Base-by-base conservation (phyloP, 2,888 invertebrate genomes). In the Tyria jacobaeae region DNA sequence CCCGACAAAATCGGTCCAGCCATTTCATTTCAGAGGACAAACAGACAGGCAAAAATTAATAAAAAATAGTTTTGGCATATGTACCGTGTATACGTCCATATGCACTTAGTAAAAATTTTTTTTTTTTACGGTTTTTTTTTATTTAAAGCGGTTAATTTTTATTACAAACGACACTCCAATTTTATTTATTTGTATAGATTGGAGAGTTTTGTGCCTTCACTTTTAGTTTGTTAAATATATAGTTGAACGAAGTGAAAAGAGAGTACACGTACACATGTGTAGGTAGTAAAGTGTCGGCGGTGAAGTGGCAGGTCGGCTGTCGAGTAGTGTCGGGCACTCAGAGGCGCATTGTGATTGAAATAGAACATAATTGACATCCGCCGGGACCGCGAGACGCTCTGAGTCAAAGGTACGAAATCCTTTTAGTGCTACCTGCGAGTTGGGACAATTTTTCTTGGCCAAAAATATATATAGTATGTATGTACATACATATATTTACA, bases 301-400 rank as follows among this genome's bases (percentile, higher is more conserved):
- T 34, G 48, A 49, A 35, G 56, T 56, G 56, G 35, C 27, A 25
- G 57, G 47, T 34, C 56, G n/a, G n/a, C n/a, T n/a, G n/a, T n/a
- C n/a, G n/a, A n/a, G n/a, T n/a, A n/a, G n/a, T n/a, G n/a, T n/a
- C n/a, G 55, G 44, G 55, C 55, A 21, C 56, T 41, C 47, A 10
- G 47, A 31, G 12, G 10, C 51, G 35, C 55, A 55, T 60, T 60
- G 55, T 61, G 50, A 35, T 56, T 9, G 56, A 61, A 61, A 61
- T 61, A 61, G 60, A 61, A 49, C 24, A 15, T 39, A 61, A 50
- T 50, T 54, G 53, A 54, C 48, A 37, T 49, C 25, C 37, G 48
- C 12, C 24, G 24, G 35, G 21, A 35, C 41, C 10, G 24, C 34
- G 31, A 24, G 15, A 9, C 34, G 17, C 56, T 35, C 15, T 35